Base-by-base conservation (phyloP, 2,113 vertebrate species). In the Struthio camelus region DNA sequence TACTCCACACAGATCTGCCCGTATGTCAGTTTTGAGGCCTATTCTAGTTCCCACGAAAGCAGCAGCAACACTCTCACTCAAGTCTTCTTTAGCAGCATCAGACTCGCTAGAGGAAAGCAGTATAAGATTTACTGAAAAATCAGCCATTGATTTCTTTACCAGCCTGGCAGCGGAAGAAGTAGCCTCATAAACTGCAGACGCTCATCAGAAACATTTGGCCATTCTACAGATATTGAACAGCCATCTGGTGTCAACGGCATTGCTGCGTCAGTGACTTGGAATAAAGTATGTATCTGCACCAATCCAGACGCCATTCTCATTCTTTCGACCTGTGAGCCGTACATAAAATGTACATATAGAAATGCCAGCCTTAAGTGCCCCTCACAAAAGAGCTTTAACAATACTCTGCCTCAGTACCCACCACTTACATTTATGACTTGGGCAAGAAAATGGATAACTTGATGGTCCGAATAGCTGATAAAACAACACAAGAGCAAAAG, bases 341-440 rank as follows among this genome's bases (percentile, higher is more conserved):
- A 34, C 11, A 24, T 42, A 65, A 46, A 76, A 25, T 3, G 2
- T 30, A 36, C 12, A 7, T 34, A 25, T 8, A 8, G 20, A 59
- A 88, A 70, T 80, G 2, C 0, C 11, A 36, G 10, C 20, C 71
- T 64, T 64, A 67, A 81, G 18, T 3, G 80, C 36, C 12, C 2
- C 6, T 66, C 42, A 54, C 34, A 89, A 53, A 3, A 10, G 2
- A 6, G 0, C 2, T 73, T 82, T 53, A 76, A 38, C 22, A 46
- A 10, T 22, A 17, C 7, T 78, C 4, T 38, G 5, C 6, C 5
- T 80, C 5, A 0, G 2, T 51, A 50, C 6, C 8, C 14, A 36
- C 3, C 3, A 59, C 14, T 77, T 65, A 27, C 4, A 3, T 72
- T 58, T 27, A 38, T 30, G 11, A 48, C 14, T 8, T 61, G 16